Base-by-base conservation (phyloP, 2,113 vertebrate species). In the Rhodinocichla rosea region DNA sequence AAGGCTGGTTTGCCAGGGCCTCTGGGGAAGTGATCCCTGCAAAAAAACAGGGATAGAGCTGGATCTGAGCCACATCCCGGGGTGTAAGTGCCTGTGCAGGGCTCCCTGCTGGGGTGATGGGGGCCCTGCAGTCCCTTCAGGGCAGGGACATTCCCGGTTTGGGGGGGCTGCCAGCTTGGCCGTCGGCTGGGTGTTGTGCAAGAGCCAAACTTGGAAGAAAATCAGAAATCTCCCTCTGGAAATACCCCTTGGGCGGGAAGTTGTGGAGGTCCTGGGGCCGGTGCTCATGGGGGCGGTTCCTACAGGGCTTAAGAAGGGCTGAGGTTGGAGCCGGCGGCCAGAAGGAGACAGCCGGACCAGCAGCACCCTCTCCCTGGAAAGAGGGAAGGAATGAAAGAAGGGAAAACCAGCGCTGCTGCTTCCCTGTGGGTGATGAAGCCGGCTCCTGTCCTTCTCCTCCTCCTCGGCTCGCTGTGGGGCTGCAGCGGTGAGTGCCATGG, bases 141-240 rank as follows among this genome's bases (percentile, higher is more conserved):
- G 30, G 20, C 39, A 24, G 75, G 35, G 16, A 8, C 3, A 83
- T 52, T 71, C 52, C 52, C 0, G 0, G 11, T 35, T 53, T 37
- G 39, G 30, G 17, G 44, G 40, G 5, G 65, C 70, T 47, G 26
- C 15, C 1, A 0, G 30, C 42, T 7, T 2, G 2, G 32, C 15
- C 4, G 1, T n/a, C 0, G 0, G 22, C 59, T 37, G 85, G 28
- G 42, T 6, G 37, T 81, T 63, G 56, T 20, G 44, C 14, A 37
- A 84, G 47, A 80, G 27, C 13, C 3, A 1, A 45, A 39, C 56
- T 80, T 86, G 60, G 64, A 84, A 77, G 8, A 24, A 64, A 42
- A 67, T 16, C 50, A 64, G 68, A 87, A 92, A 39, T 3, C 62
- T 96, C 92, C 81, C 68, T 79, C 73, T 96, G 95, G 95, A 96